Percentiles rank a stretch among this genome's conserved stretches.
These are phyloP conservation scores for Syngnathus rostellatus DNA, from an alignment of 2,797 vertebrate species.

Conservation along the genomic window DNA sequence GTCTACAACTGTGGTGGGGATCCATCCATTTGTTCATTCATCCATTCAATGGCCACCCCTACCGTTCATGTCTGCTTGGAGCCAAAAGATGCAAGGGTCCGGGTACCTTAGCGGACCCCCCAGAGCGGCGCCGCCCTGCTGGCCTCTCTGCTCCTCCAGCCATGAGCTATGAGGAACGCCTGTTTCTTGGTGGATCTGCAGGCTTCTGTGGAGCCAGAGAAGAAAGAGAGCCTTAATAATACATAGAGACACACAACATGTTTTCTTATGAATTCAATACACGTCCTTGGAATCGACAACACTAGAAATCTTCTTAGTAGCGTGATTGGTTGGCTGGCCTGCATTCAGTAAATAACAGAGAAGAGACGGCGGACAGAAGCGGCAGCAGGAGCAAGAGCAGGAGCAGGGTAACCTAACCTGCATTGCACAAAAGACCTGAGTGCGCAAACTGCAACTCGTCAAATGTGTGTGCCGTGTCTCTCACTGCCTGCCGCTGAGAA, in stretches of 20 bases:
- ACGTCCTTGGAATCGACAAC: background rate
- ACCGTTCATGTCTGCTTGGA: conserved; percentile 82
- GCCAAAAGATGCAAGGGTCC: conserved; percentile 88
- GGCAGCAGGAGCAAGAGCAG: no score
- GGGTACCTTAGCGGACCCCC: conserved; percentile 85
- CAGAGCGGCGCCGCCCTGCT: conserved; percentile 79
- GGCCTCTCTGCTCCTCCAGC: conserved; percentile 77
- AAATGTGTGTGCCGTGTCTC: conserved; percentile 1
- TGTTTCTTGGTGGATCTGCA: conserved; percentile 84
- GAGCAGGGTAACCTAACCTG: conserved; percentile 54
- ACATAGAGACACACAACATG: no score
- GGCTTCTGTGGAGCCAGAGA: conserved; percentile 71
- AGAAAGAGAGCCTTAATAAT: background rate
- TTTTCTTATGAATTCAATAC: background rate
- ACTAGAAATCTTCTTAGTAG: background rate
- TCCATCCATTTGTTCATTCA: background rate
- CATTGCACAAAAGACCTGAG: conserved; percentile 24
- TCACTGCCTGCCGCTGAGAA: background rate
- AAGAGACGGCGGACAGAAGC: conserved; percentile 11
- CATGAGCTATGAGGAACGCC: conserved; percentile 83
- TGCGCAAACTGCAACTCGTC: conserved; percentile 35
- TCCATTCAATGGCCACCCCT: conserved; percentile 16
- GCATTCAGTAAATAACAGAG: background rate
- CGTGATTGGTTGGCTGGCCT: background rate
- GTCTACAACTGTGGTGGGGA: background rate